Evolutionary conservation across 1,140 invertebrate species (phyloP), one percentile per base, ranked within the genome.

Genomic region (Bombus confusus): DNA sequence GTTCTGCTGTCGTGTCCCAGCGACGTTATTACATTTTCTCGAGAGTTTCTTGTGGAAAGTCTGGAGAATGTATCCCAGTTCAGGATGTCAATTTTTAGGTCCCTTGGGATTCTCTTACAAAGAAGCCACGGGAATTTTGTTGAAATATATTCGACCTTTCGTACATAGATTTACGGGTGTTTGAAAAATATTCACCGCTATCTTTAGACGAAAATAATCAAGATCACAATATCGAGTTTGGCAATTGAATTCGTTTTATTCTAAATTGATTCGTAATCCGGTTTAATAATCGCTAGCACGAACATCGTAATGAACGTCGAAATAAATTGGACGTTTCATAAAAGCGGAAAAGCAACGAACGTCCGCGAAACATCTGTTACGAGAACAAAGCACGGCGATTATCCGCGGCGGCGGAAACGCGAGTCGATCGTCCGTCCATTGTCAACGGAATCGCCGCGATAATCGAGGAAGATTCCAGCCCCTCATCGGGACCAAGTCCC

Each of bases 391-490:
- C 15, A 5, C 0, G 66, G 13, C 68, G 22, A 59, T 72, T n/a
- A 64, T n/a, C 43, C 79, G 47, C 6, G 34, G 39, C 25, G 52
- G 5, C 47, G 69, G 41, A 47, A 83, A 78, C 69, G 62, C 75
- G 47, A 6, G 52, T 5, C 72, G 72, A 47, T 82, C 28, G 47
- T 62, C 39, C 57, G 31, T 15, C 52, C 68, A 79, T 88, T 71
- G 87, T 83, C 47, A 57, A 39, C 1, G 31, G 59, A 77, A 78
- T 59, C n/a, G n/a, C 10, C 31, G 25, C 39, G 64, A 43, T 79
- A 72, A 84, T 84, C 66, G 74, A 41, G 18, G 31, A 72, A 72
- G 47, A 72, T n/a, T 78, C 39, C 34, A 71, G 47, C 18, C 18
- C 18, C 47, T 52, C 47, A 8, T 52, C 79, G 47, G 34, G 59